Evolutionary conservation across 2,113 vertebrate genomes (phyloP).

Genomic region (Collichthys lucidus): DNA sequence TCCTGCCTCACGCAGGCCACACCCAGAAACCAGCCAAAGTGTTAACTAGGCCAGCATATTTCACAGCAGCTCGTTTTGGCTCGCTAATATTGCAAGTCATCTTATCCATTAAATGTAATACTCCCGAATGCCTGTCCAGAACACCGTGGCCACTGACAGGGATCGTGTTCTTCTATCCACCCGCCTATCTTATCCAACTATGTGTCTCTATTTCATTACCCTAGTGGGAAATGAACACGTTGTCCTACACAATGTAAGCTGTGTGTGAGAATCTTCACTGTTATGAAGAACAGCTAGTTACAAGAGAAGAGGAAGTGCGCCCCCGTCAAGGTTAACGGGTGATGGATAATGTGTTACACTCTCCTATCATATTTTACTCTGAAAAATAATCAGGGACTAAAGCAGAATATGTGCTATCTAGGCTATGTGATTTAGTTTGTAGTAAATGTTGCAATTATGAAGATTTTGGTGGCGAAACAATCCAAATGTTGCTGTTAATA

Average conservation of each 20-base stretch:
- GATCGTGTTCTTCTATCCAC: constrained; percentile 34
- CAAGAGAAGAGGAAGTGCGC: not conserved
- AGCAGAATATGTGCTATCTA: not conserved
- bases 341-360: constrained; percentile 4
- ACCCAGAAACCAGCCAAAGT: constrained; percentile 3
- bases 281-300: constrained; percentile 35
- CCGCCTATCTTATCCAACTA: constrained; percentile 9
- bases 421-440: not conserved
- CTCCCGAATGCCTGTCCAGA: constrained; percentile 48
- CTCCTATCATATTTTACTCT: not conserved
- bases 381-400: not conserved
- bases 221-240: constrained; percentile 30
- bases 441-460: not conserved
- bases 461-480: not conserved
- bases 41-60: not conserved
- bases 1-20: not conserved
- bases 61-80: constrained; percentile 15
- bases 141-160: constrained; percentile 36
- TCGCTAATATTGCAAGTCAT: constrained; percentile 6
- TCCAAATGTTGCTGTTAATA: not conserved
- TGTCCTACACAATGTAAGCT: constrained; percentile 49
- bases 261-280: not conserved
- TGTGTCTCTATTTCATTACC: constrained; percentile 29
- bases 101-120: constrained; percentile 16
- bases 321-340: constrained; percentile 24